Conservation (phyloP, 2,797 vertebrate genomes). For the Podarcis lilfordi region DNA sequence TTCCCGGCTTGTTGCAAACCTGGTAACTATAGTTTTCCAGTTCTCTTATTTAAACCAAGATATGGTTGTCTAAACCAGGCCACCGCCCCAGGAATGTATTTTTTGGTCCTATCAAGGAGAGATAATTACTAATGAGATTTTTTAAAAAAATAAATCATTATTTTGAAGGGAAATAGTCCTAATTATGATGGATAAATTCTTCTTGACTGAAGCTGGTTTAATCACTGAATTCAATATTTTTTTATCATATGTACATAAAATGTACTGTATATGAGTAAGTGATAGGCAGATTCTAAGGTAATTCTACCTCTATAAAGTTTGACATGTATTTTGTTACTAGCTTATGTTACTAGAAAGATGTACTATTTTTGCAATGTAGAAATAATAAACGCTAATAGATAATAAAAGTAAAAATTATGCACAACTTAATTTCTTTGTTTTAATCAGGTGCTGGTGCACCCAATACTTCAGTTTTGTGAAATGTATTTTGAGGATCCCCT, state of each 20-base stretch:
- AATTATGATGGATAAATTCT: slow-evolving; percentile 60
- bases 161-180: slow-evolving; percentile 36
- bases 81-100: slow-evolving; percentile 12
- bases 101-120: background rate
- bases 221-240: slow-evolving; percentile 68
- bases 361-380: slow-evolving; percentile 76
- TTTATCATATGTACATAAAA: slow-evolving; percentile 66
- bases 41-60: background rate
- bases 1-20: background rate
- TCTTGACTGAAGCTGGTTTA: slow-evolving; percentile 68
- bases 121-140: background rate
- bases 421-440: slow-evolving; percentile 19
- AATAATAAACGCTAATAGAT: slow-evolving; percentile 70
- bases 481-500: background rate
- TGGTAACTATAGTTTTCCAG: background rate
- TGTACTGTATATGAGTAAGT: slow-evolving; percentile 75
- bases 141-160: background rate
- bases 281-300: slow-evolving; percentile 75
- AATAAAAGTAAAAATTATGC: slow-evolving; percentile 69
- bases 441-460: background rate
- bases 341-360: slow-evolving; percentile 69
- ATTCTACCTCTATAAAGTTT: slow-evolving; percentile 82
- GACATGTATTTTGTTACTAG: slow-evolving; percentile 81
- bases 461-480: background rate
- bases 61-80: background rate